These are phyloP conservation scores for Lucilia sericata DNA, from an alignment of 1,140 invertebrate species.

Conservation along the genomic window DNA sequence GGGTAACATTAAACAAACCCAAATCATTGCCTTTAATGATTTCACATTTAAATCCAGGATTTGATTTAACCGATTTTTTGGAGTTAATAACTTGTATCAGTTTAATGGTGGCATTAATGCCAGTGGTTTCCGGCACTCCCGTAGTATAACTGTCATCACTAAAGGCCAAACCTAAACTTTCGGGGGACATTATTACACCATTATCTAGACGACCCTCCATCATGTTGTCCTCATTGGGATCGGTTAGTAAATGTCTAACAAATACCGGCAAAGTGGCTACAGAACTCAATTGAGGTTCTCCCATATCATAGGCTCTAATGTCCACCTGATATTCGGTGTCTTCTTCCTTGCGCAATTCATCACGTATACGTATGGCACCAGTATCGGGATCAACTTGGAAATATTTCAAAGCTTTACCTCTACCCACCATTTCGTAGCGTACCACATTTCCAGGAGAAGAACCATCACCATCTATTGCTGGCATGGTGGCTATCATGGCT, in stretches of 20 bases:
- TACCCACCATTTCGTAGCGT: conserved; percentile 82
- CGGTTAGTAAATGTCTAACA: conserved; percentile 80
- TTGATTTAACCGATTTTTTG: conserved; percentile 54
- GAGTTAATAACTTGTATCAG: conserved; percentile 66
- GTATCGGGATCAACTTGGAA: conserved; percentile 89
- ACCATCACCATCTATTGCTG: conserved; percentile 85
- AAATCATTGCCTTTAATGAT: conserved; percentile 79
- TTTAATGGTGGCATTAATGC: conserved; percentile 62
- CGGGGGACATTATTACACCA: conserved; percentile 68
- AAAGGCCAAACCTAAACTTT: conserved; percentile 82
- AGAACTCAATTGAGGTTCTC: conserved; percentile 84
- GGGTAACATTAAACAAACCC: conserved; percentile 78
- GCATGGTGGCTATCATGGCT: conserved; percentile 80
- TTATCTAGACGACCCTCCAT: conserved; percentile 51
- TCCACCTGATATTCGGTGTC: conserved; percentile 89
- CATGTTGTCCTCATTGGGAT: conserved; percentile 62
- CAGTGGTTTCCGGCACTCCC: conserved; percentile 78
- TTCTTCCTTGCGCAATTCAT: conserved; percentile 85
- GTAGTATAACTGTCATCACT: conserved; percentile 85
- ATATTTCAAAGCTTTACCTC: conserved; percentile 83
- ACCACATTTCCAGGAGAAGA: conserved; percentile 85
- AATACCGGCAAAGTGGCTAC: conserved; percentile 84
- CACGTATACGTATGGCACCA: conserved; percentile 80
- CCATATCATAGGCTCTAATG: conserved; percentile 87
- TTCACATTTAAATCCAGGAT: conserved; percentile 72